Conservation (phyloP, 1,140 invertebrate genomes). For the Anadara kagoshimensis region DNA sequence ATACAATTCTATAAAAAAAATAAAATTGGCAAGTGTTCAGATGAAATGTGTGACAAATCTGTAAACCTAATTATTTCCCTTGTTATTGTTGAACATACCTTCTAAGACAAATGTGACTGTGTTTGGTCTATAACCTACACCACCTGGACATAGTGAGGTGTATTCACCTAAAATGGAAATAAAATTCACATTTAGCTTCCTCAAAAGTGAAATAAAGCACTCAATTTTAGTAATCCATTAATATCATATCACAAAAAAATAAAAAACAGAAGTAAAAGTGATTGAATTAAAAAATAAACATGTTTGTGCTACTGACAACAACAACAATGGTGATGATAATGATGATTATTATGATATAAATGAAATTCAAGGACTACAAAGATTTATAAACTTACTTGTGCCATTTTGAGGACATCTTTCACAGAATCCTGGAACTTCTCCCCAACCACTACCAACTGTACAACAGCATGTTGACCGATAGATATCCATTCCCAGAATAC, state of each 20-base stretch:
- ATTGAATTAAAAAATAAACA: too few species aligned
- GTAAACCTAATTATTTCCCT: background rate
- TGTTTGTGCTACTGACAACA: too few species aligned
- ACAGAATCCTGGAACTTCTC: constrained; percentile 79
- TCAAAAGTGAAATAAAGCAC: too few species aligned
- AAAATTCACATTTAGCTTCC: background rate
- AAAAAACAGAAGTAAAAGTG: too few species aligned
- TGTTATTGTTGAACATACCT: constrained; percentile 52
- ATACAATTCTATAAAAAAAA: too few species aligned
- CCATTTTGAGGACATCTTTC: constrained; percentile 82
- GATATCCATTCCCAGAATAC: constrained; percentile 79
- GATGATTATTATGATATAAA: too few species aligned
- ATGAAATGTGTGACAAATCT: too few species aligned
- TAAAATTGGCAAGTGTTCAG: too few species aligned
- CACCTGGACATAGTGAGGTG: constrained; percentile 86
- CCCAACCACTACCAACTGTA: constrained; percentile 89
- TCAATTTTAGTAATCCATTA: too few species aligned
- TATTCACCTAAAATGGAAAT: constrained; percentile 79
- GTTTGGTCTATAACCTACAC: constrained; percentile 88
- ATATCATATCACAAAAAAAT: too few species aligned
- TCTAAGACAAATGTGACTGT: constrained; percentile 79
- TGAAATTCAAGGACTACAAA: too few species aligned
- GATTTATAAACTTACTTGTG: constrained; percentile 58
- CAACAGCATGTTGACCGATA: constrained; percentile 90
- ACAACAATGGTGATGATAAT: too few species aligned